Base-by-base conservation (phyloP, 2,888 invertebrate genomes). In the Dermolepida albohirtum region DNA sequence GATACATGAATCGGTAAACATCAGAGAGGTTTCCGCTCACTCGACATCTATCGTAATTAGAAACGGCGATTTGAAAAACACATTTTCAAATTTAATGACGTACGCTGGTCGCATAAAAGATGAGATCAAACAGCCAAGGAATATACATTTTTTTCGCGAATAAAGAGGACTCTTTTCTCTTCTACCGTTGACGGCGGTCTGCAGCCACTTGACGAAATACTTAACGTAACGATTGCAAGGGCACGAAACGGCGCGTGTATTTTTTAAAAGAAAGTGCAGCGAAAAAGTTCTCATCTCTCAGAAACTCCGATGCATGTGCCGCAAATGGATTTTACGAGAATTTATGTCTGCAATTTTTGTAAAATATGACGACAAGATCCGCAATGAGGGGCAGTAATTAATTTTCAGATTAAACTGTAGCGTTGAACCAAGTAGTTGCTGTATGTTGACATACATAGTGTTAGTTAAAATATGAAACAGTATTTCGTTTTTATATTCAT, bases 121-220 rank as follows among this genome's bases (percentile, higher is more conserved):
- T 76, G 78, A 78, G 79, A 80, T 80, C 80, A 80, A 80, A 80
- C 79, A 77, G 74, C 73, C 68, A 76, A 74, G 71, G 47, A 67
- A 71, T 71, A 68, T 65, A 65, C 65, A 51, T 27, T 51, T 54
- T 47, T 47, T 65, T 47, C 65, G 65, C 54, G 65, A 34, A 65
- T 54, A 65, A 47, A 65, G 64, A 51, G 64, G 51, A 64, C 64
- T 49, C 47, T 65, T 65, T 65, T 65, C 54, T 54, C 44, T 54
- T 54, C 47, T 43, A 12, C 47, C 64, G 47, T 29, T 44, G 64
- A 54, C 44, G 41, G 54, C 51, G 64, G 64, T 39, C 59, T 39
- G 59, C 47, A 17, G 34, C 59, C 49, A 62, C 59, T 62, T 62
- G 59, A 62, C 59, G 54, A 34, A 62, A 34, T 62, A 62, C 59